Conservation (phyloP, 2,888 invertebrate species). For the Tortrix viridana region DNA sequence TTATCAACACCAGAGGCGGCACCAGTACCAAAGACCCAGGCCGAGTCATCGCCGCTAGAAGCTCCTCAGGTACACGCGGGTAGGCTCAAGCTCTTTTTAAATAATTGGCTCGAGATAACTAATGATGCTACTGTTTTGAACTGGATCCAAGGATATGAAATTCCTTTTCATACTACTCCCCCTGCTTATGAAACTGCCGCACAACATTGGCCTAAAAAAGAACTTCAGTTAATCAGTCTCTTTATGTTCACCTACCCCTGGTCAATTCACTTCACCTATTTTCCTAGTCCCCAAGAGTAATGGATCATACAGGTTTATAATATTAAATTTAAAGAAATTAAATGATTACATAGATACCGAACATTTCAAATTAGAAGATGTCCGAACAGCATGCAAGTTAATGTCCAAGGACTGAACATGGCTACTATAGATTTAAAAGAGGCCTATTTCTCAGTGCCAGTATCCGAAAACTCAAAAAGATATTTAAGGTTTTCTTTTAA, state of each 20-base stretch:
- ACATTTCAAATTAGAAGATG: conserved; percentile 40
- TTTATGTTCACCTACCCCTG: too few relatives aligned
- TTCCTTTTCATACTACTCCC: conserved; percentile 22
- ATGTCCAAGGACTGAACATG: too few relatives aligned
- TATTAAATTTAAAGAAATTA: too few relatives aligned
- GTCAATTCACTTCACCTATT: conserved; percentile 33
- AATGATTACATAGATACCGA: conserved; percentile 21
- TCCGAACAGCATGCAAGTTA: too few relatives aligned
- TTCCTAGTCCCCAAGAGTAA: conserved; percentile 35
- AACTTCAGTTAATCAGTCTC: too few relatives aligned
- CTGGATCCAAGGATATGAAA: conserved; percentile 35
- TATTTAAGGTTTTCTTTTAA: conserved; percentile 38
- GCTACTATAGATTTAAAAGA: too few relatives aligned
- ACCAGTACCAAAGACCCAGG: not conserved
- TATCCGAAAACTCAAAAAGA: conserved; percentile 22
- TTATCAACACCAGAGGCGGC: not conserved
- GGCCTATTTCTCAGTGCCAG: conserved; percentile 6
- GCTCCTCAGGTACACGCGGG: conserved; percentile 27
- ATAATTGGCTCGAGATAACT: conserved; percentile 34
- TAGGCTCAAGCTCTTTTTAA: conserved; percentile 22
- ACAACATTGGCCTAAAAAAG: conserved; percentile 15
- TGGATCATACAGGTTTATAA: conserved; percentile 36
- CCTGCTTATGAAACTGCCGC: not conserved
- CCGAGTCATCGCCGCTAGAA: conserved; percentile 4
- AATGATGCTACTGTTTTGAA: conserved; percentile 24